Evolutionary conservation across 2,113 vertebrate genomes (phyloP).

Genomic region (Bufo gargarizans): DNA sequence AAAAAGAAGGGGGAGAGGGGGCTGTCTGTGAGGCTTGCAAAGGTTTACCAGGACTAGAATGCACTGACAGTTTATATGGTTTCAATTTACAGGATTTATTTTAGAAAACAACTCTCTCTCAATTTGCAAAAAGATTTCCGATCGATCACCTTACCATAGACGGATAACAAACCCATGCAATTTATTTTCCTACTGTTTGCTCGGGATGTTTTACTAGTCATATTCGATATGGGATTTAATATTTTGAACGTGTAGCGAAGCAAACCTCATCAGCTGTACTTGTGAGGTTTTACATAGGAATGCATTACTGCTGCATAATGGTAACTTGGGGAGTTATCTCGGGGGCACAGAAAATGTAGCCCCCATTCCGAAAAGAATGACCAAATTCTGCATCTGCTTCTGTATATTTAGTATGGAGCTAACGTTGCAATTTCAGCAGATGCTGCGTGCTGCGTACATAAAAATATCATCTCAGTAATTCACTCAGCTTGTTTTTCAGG

Average conservation of each 20-base stretch:
- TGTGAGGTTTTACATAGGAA: neutral
- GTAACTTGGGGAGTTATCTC: neutral
- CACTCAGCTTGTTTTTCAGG: neutral
- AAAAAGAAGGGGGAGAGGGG: neutral
- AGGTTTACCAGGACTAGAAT: slow-evolving; percentile 3
- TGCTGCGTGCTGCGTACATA: neutral
- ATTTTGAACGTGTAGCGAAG: neutral
- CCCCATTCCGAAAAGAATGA: neutral
- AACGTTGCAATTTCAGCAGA: neutral
- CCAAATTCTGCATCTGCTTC: neutral
- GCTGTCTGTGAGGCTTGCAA: neutral
- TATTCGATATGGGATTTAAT: neutral
- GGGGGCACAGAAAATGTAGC: neutral
- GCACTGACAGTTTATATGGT: neutral
- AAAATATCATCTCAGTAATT: neutral
- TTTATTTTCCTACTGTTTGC: neutral
- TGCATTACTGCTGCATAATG: neutral
- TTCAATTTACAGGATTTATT: neutral
- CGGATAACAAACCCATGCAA: neutral
- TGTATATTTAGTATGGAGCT: neutral
- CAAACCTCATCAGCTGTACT: neutral
- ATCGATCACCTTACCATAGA: neutral
- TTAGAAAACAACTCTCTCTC: neutral
- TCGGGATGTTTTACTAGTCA: neutral
- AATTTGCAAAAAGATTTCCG: neutral